These are phyloP conservation scores for Ptychobarbus kaznakovi DNA, from an alignment of 2,797 vertebrate species.

Conservation along the genomic window DNA sequence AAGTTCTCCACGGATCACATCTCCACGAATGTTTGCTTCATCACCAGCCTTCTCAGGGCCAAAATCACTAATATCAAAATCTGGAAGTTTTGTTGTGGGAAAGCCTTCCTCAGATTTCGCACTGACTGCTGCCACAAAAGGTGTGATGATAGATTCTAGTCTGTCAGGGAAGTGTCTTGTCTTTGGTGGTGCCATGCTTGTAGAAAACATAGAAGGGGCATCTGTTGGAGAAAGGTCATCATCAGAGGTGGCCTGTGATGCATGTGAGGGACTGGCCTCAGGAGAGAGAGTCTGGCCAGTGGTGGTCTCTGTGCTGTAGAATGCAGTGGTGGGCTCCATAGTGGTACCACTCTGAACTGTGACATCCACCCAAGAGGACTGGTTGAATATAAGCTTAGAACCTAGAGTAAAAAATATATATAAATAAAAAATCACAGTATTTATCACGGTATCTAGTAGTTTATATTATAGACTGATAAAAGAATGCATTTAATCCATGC, in stretches of 20 bases:
- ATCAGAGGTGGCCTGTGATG: conserved; percentile 4
- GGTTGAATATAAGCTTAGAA: conserved; percentile 67
- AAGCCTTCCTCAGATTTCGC: conserved; percentile 62
- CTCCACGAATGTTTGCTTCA: conserved; percentile 58
- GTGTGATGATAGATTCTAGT: conserved; percentile 66
- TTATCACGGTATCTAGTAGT: background rate
- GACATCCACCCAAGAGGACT: conserved; percentile 75
- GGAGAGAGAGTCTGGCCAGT: conserved; percentile 46
- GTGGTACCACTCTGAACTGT: conserved; percentile 58
- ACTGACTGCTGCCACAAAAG: conserved; percentile 56
- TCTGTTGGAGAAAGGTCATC: conserved; percentile 52
- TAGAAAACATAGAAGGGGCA: conserved; percentile 79
- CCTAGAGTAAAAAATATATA: conserved; percentile 62
- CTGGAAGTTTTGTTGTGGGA: conserved; percentile 26
- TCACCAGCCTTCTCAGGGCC: conserved; percentile 36
- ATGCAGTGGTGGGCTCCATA: conserved; percentile 44
- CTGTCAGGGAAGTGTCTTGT: conserved; percentile 55
- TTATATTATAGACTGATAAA: background rate
- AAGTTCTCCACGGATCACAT: conserved; percentile 57
- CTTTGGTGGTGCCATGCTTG: conserved; percentile 77
- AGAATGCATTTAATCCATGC: background rate
- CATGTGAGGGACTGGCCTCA: conserved; percentile 38
- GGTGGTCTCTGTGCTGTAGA: conserved; percentile 55
- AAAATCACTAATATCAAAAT: conserved; percentile 65
- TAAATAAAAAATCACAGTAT: conserved; percentile 17